These are phyloP conservation scores for Eumacrocentrus americanus DNA, from an alignment of 2,888 invertebrate genomes.

Conservation along the genomic window DNA sequence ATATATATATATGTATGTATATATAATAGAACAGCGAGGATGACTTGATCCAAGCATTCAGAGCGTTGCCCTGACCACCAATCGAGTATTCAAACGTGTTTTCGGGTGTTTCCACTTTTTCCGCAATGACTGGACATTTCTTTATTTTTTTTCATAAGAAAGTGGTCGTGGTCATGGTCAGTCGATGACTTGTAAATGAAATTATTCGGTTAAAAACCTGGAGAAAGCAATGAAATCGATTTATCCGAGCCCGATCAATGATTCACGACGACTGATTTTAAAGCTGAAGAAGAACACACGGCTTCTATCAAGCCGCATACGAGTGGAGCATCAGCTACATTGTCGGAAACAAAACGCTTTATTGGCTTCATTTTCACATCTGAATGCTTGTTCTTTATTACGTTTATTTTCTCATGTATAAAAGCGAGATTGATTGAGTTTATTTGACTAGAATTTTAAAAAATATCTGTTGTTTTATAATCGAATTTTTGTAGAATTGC, in stretches of 20 bases:
- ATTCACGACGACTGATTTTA: conserved; percentile 25
- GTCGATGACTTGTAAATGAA: not conserved
- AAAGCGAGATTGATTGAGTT: conserved; percentile 8
- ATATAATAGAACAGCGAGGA: too few species aligned
- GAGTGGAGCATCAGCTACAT: conserved; percentile 23
- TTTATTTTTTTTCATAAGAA: too few species aligned
- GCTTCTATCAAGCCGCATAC: conserved; percentile 2
- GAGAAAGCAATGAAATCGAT: conserved; percentile 4
- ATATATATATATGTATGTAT: too few species aligned
- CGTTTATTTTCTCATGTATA: too few species aligned
- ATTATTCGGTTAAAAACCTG: not conserved
- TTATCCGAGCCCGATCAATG: conserved; percentile 24
- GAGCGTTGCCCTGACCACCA: not conserved
- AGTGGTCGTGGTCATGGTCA: not conserved
- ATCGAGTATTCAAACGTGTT: not conserved
- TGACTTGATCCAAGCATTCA: not conserved
- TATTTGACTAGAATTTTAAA: not conserved
- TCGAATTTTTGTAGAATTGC: too few species aligned
- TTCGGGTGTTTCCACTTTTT: not conserved
- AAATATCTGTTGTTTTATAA: not conserved
- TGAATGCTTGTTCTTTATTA: too few species aligned
- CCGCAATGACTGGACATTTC: not conserved
- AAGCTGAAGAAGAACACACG: conserved; percentile 11
- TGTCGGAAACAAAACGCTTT: conserved; percentile 12
- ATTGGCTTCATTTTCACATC: conserved; percentile 11